phyloP scores from a whole-genome alignment of 2,888 invertebrate species.

The Coelinius sp. region DNA sequence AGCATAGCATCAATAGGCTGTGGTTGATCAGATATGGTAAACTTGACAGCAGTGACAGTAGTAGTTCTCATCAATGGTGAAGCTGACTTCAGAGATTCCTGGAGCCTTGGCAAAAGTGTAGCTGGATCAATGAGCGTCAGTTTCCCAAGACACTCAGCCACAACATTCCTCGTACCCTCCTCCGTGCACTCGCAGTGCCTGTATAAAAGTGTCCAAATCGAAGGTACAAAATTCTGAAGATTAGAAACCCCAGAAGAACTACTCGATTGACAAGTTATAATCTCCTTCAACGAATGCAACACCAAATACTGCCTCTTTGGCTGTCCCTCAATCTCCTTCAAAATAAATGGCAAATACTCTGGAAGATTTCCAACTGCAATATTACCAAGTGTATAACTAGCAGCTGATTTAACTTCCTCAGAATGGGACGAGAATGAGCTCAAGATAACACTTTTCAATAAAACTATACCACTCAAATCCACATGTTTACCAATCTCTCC shows the following conservation, averaged over 20 bases:
- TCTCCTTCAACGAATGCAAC: constrained; percentile 96
- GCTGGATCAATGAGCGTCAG: constrained; percentile 94
- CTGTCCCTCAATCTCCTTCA: constrained; percentile 93
- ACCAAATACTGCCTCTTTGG: constrained; percentile 96
- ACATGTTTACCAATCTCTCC: constrained; percentile 97
- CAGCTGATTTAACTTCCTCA: constrained; percentile 98
- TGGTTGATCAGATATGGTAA: constrained; percentile 98
- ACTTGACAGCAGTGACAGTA: constrained; percentile 98
- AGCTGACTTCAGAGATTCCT: constrained; percentile 83
- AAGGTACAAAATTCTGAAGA: constrained; percentile 80
- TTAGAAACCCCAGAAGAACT: constrained; percentile 73
- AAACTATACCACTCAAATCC: constrained; percentile 85
- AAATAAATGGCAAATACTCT: constrained; percentile 93
- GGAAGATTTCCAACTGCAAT: constrained; percentile 96
- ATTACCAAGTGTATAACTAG: constrained; percentile 96
- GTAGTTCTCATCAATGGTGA: constrained; percentile 94
- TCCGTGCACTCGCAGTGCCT: constrained; percentile 96
- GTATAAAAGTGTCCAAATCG: constrained; percentile 94
- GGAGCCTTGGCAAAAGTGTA: constrained; percentile 88
- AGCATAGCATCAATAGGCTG: constrained; percentile 92
- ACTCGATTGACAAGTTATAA: constrained; percentile 76
- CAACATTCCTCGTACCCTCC: constrained; percentile 98
- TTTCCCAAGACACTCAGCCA: constrained; percentile 98
- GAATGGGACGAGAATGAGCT: constrained; percentile 91
- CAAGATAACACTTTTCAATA: constrained; percentile 84